These are phyloP conservation scores for Wiebesia pumilae DNA, from an alignment of 1,140 invertebrate species.

Conservation along the genomic window DNA sequence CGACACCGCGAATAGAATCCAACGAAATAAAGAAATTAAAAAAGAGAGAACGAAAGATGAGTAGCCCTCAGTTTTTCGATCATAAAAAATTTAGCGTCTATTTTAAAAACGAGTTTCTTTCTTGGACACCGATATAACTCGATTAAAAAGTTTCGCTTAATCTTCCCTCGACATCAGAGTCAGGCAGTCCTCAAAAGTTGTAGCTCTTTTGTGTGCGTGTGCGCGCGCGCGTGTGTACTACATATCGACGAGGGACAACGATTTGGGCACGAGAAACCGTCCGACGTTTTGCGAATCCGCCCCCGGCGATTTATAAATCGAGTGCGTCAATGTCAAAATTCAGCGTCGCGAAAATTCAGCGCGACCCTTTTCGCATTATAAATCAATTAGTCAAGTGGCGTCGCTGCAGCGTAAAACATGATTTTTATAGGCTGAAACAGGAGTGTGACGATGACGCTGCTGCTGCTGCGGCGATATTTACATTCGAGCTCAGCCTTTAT, in stretches of 20 bases:
- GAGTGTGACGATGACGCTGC: background rate
- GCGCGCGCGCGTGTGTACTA: background rate
- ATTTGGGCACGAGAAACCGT: conserved; percentile 14
- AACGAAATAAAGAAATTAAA: background rate
- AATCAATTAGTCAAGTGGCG: conserved; percentile 38
- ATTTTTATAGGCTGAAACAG: conserved; percentile 33
- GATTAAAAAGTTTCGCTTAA: conserved; percentile 44
- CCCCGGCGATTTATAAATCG: background rate
- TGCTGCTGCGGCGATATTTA: background rate
- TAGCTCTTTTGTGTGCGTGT: conserved; percentile 17
- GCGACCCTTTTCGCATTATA: conserved; percentile 31
- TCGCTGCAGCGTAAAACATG: conserved; percentile 30
- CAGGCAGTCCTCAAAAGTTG: conserved; percentile 1
- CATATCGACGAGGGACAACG: conserved; percentile 28
- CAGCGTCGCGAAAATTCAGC: conserved; percentile 1
- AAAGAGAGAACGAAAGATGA: conserved; percentile 39
- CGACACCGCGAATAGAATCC: conserved; percentile 10
- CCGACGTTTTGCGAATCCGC: conserved; percentile 2
- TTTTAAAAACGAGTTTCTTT: conserved; percentile 45
- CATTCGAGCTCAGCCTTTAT: background rate
- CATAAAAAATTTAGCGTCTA: conserved; percentile 52
- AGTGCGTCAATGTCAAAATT: conserved; percentile 17
- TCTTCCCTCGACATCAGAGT: conserved; percentile 34
- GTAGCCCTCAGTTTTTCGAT: conserved; percentile 41
- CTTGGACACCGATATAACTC: conserved; percentile 44